phyloP scores from a whole-genome alignment of 2,888 invertebrate species.

The Eledona agricola region DNA sequence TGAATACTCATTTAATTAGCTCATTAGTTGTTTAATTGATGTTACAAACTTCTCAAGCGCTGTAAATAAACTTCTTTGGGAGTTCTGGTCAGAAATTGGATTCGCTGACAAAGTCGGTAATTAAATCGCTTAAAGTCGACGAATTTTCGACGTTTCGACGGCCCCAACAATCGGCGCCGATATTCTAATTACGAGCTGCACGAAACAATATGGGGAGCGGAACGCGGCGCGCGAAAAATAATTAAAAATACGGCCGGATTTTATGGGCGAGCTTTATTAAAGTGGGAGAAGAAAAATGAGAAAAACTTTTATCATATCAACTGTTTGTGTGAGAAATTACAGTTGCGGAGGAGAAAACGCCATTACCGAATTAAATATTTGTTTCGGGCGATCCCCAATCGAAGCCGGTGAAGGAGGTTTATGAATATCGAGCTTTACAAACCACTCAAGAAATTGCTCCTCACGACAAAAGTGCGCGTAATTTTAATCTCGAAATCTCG shows the following conservation, averaged over 20 bases:
- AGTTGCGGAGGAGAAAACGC: conserved; percentile 46
- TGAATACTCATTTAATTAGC: conserved; percentile 66
- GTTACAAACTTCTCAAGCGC: conserved; percentile 58
- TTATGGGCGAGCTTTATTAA: conserved; percentile 56
- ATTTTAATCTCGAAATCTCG: too few relatives aligned
- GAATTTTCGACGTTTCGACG: too few relatives aligned
- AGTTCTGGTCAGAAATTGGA: conserved; percentile 41
- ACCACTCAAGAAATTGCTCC: too few relatives aligned
- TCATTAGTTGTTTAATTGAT: conserved; percentile 66
- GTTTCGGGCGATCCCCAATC: conserved; percentile 49
- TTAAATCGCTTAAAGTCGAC: conserved; percentile 35
- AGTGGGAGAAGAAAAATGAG: conserved; percentile 57
- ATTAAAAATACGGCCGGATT: conserved; percentile 58
- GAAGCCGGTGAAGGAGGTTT: conserved; percentile 48
- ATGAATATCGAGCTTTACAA: too few relatives aligned
- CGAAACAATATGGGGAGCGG: conserved; percentile 31
- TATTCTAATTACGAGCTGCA: conserved; percentile 25
- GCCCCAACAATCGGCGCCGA: conserved; percentile 25
- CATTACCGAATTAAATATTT: conserved; percentile 54
- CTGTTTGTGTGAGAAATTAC: conserved; percentile 56
- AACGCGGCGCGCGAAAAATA: conserved; percentile 51
- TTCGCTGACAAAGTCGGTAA: conserved; percentile 32
- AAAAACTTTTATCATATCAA: conserved; percentile 58
- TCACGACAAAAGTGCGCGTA: too few relatives aligned
- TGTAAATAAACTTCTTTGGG: conserved; percentile 42